A percentile compares a stretch with the other conserved stretches of the same genome.
Conservation (phyloP, 2,888 invertebrate species). For the Parnassius orleans region DNA sequence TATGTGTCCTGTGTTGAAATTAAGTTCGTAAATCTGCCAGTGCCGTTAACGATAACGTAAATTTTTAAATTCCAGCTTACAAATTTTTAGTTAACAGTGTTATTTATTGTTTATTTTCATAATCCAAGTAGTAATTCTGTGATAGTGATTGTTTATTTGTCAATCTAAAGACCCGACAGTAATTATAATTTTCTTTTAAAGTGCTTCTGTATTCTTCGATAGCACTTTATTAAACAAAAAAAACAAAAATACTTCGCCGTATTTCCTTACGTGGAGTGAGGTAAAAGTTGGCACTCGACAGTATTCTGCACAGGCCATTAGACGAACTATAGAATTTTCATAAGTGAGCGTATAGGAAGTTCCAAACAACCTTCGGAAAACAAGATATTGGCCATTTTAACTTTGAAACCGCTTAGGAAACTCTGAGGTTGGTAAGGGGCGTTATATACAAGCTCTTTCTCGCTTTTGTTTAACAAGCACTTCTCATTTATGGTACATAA, state of each 20-base stretch:
- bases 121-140: too few relatives aligned
- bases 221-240: not conserved
- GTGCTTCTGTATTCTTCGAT: not conserved
- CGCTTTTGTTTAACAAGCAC: not conserved
- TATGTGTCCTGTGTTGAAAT: too few relatives aligned
- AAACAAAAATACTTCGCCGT: slow-evolving; percentile 7
- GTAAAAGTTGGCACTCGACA: slow-evolving; percentile 24
- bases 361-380: slow-evolving; percentile 27
- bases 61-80: too few relatives aligned
- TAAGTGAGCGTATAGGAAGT: slow-evolving; percentile 28
- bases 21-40: too few relatives aligned
- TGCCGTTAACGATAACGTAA: too few relatives aligned
- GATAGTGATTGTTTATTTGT: too few relatives aligned
- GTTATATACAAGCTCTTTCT: not conserved
- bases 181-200: too few relatives aligned
- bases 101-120: too few relatives aligned
- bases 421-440: slow-evolving; percentile 12
- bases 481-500: slow-evolving; percentile 3
- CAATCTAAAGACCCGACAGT: too few relatives aligned
- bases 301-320: slow-evolving; percentile 28
- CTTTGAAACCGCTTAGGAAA: slow-evolving; percentile 23
- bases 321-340: slow-evolving; percentile 23
- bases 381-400: slow-evolving; percentile 28
- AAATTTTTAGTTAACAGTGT: too few relatives aligned
- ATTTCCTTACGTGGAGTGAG: slow-evolving; percentile 10